phyloP scores from a whole-genome alignment of 2,113 vertebrate species.

The Psilopsiagon aymara region DNA sequence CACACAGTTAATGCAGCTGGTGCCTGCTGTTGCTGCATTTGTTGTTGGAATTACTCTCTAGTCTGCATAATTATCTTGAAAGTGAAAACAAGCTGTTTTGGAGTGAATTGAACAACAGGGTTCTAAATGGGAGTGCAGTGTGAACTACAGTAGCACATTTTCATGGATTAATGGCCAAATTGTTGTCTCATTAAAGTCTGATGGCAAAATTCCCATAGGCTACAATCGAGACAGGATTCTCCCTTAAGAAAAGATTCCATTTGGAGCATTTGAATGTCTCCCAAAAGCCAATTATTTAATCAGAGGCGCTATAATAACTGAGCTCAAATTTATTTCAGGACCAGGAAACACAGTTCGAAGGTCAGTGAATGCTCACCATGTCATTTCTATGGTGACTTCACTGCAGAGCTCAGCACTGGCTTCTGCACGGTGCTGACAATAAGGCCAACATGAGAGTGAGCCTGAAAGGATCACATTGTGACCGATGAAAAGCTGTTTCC shows the following conservation, averaged over 20 bases:
- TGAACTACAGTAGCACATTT: slow-evolving; percentile 51
- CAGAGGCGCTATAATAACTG: slow-evolving; percentile 9
- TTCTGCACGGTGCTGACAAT: not conserved
- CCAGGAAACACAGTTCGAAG: not conserved
- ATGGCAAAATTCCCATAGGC: not conserved
- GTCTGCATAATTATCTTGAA: slow-evolving; percentile 21
- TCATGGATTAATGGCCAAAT: slow-evolving; percentile 54
- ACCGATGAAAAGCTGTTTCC: slow-evolving; percentile 42
- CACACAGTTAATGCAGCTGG: slow-evolving; percentile 17
- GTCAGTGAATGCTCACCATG: not conserved
- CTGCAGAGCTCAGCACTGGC: not conserved
- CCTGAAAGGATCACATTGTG: slow-evolving; percentile 37
- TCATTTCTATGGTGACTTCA: slow-evolving; percentile 50
- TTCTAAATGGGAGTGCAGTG: slow-evolving; percentile 22
- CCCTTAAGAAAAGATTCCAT: slow-evolving; percentile 26
- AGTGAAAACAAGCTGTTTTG: slow-evolving; percentile 47
- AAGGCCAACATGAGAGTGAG: not conserved
- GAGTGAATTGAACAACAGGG: slow-evolving; percentile 23
- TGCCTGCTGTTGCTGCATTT: not conserved
- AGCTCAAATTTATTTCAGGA: slow-evolving; percentile 55
- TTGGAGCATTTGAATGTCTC: slow-evolving; percentile 35
- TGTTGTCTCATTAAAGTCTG: slow-evolving; percentile 31
- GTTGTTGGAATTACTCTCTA: slow-evolving; percentile 21
- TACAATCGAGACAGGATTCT: slow-evolving; percentile 18
- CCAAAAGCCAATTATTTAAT: slow-evolving; percentile 50